These are phyloP conservation scores for Trichogramma dendrolimi DNA, from an alignment of 2,888 invertebrate species.

Conservation along the genomic window DNA sequence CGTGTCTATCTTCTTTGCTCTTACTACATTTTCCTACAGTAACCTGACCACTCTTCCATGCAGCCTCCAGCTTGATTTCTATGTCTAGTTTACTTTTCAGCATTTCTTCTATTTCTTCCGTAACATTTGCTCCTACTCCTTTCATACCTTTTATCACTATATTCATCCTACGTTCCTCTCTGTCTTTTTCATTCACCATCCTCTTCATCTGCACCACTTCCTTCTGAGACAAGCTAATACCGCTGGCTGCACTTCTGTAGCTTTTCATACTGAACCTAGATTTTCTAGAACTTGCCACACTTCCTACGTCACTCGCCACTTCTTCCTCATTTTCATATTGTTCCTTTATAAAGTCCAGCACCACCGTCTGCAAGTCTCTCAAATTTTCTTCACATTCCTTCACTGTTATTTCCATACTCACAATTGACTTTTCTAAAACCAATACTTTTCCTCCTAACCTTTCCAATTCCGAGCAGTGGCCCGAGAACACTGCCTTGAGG, in stretches of 20 bases:
- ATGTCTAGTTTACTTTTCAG: not conserved
- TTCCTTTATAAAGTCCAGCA: not conserved
- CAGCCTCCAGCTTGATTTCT: not conserved
- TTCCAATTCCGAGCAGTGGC: too few relatives aligned
- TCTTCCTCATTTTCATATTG: accelerated
- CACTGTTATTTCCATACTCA: too few relatives aligned
- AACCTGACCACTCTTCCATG: accelerated
- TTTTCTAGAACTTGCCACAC: accelerated
- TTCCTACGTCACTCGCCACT: not conserved
- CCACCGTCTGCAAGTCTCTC: not conserved
- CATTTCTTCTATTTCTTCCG: not conserved
- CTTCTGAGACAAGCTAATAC: not conserved
- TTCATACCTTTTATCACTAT: not conserved
- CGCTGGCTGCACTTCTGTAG: accelerated
- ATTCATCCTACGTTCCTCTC: not conserved
- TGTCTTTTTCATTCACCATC: not conserved
- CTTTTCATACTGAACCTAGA: accelerated
- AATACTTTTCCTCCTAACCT: accelerated
- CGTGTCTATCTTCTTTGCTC: too few relatives aligned
- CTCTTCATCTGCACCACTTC: not conserved
- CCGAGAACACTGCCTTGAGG: too few relatives aligned
- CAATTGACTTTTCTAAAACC: not conserved
- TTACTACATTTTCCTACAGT: not conserved
- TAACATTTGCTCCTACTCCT: not conserved
- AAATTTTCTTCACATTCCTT: accelerated